phyloP scores from a whole-genome alignment of 2,888 invertebrate genomes.

The Campoplex nolae region DNA sequence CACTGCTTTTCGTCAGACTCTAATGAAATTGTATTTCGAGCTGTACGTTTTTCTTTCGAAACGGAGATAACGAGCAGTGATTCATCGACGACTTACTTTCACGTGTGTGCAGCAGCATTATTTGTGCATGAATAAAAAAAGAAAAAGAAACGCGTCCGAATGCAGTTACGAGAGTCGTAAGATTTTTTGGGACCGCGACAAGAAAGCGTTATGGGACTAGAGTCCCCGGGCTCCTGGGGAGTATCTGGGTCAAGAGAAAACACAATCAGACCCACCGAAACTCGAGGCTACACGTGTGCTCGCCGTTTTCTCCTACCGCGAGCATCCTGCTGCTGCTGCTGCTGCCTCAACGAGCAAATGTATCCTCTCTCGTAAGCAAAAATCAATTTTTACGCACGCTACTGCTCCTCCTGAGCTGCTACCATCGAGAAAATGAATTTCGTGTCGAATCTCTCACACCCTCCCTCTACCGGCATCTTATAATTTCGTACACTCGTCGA shows the following conservation, averaged over 20 bases:
- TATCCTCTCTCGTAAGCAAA: slow-evolving; percentile 1
- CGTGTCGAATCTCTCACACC: not conserved
- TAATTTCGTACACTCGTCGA: not conserved
- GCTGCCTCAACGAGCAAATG: slow-evolving; percentile 9
- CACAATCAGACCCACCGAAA: slow-evolving; percentile 67
- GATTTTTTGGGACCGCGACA: slow-evolving; percentile 30
- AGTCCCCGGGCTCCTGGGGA: slow-evolving; percentile 30
- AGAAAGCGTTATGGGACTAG: slow-evolving; percentile 43
- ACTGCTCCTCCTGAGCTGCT: too few relatives aligned
- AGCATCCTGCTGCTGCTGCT: not conserved
- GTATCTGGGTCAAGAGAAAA: slow-evolving; percentile 79
- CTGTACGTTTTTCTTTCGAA: not conserved
- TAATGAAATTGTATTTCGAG: not conserved
- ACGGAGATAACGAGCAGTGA: not conserved
- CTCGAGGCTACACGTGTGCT: slow-evolving; percentile 45
- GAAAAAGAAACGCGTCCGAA: not conserved
- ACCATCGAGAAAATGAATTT: slow-evolving; percentile 6
- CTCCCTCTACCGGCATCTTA: not conserved
- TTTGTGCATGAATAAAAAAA: not conserved
- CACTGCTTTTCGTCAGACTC: not conserved
- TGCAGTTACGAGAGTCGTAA: slow-evolving; percentile 8
- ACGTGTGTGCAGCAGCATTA: not conserved
- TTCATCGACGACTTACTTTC: not conserved
- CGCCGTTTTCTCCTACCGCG: not conserved
- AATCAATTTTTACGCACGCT: not conserved